phyloP scores from a whole-genome alignment of 2,113 vertebrate genomes.

The Tyrannus savana region DNA sequence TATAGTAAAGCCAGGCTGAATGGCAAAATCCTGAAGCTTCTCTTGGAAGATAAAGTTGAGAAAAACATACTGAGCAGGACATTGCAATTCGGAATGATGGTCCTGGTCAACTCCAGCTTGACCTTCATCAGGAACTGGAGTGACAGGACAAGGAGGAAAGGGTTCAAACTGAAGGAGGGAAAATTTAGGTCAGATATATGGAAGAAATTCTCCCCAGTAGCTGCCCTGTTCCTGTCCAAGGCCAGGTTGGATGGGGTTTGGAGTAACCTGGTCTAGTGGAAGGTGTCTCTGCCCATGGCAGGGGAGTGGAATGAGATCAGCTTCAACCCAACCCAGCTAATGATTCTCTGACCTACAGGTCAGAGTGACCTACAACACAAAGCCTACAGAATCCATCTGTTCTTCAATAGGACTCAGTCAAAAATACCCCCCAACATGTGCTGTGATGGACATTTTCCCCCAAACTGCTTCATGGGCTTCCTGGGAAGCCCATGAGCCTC shows the following conservation, averaged over 20 bases:
- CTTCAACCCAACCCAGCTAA: not conserved
- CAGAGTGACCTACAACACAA: no score
- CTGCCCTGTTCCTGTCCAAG: not conserved
- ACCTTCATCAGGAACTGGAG: not conserved
- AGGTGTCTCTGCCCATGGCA: not conserved
- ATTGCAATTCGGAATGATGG: not conserved
- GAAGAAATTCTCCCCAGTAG: not conserved
- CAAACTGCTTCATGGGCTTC: not conserved
- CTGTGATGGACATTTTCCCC: not conserved
- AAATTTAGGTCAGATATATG: not conserved
- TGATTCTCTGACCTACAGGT: not conserved
- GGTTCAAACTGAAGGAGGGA: not conserved
- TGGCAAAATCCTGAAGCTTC: not conserved
- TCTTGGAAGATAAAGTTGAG: not conserved
- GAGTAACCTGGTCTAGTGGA: rapidly evolving
- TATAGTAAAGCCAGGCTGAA: not conserved
- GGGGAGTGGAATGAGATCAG: not conserved
- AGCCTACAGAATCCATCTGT: no score
- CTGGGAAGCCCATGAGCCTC: not conserved
- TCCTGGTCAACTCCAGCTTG: not conserved
- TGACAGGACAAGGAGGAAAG: not conserved
- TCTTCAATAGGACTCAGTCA: not conserved
- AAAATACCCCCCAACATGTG: not conserved
- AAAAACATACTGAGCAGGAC: not conserved
- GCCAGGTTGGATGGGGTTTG: rapidly evolving